A percentile compares a stretch with the other conserved stretches of the same genome.
phyloP scores from a whole-genome alignment of 2,797 vertebrate genomes.

The Sebastes wilsoni region DNA sequence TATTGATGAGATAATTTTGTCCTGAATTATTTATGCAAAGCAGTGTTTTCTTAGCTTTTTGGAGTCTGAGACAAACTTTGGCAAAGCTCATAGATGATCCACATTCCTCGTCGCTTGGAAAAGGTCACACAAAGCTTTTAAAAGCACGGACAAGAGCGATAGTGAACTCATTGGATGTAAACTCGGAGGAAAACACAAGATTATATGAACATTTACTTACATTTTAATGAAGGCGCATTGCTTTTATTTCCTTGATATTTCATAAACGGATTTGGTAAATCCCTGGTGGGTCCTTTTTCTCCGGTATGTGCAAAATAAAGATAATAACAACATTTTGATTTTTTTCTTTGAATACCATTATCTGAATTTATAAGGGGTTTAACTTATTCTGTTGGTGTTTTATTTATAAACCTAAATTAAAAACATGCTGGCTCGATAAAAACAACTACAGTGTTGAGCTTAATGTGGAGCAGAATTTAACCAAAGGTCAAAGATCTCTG shows the following conservation, averaged over 20 bases:
- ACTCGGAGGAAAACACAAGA: background rate
- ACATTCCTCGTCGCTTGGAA: conserved; percentile 21
- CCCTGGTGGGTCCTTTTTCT: background rate
- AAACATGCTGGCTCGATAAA: background rate
- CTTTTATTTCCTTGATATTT: conserved; percentile 9
- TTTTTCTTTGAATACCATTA: background rate
- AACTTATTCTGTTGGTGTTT: background rate
- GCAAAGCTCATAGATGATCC: conserved; percentile 1
- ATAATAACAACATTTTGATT: background rate
- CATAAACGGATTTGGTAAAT: background rate
- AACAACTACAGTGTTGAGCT: background rate
- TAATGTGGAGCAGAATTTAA: background rate
- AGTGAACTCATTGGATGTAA: background rate
- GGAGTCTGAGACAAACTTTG: conserved; percentile 2
- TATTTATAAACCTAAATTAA: background rate
- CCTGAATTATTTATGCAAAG: background rate
- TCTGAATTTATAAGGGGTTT: background rate
- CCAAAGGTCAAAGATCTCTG: background rate
- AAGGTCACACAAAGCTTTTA: conserved; percentile 29
- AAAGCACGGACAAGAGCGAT: conserved; percentile 10
- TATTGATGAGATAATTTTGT: background rate
- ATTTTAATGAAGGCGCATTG: conserved; percentile 15
- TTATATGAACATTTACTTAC: background rate
- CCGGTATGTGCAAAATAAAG: background rate
- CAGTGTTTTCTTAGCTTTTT: background rate